A percentile compares a stretch with the other conserved stretches of the same genome.
Evolutionary conservation across 2,797 vertebrate genomes (phyloP).

Genomic region (Syngnathus acus): DNA sequence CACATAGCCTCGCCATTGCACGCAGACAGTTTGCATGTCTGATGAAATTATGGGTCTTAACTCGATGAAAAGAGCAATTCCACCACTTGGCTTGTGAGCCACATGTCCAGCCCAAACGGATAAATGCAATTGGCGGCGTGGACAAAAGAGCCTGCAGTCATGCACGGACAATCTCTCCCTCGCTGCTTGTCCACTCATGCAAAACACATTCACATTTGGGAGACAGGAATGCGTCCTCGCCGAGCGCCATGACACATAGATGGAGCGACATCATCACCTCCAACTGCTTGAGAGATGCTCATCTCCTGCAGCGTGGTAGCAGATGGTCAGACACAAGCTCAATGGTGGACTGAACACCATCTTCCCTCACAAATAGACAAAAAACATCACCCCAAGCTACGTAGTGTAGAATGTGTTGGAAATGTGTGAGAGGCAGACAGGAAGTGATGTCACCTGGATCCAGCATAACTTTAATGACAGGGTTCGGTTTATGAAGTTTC

Average conservation of each 20-base stretch:
- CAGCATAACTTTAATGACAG: neutral
- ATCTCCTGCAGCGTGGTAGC: slow-evolving; percentile 47
- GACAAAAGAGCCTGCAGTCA: neutral
- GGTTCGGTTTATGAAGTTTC: neutral
- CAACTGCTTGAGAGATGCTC: slow-evolving; percentile 8
- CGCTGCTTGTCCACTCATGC: slow-evolving; percentile 1
- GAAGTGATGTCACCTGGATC: neutral
- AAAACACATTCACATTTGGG: neutral
- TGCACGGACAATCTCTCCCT: neutral
- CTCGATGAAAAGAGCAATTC: neutral
- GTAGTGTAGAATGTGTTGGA: neutral
- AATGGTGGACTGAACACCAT: slow-evolving; percentile 14
- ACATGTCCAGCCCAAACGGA: neutral
- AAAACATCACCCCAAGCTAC: neutral
- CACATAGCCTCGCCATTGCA: neutral
- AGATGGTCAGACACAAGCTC: slow-evolving; percentile 51
- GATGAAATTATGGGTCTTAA: neutral
- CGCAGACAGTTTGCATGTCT: neutral
- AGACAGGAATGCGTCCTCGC: neutral
- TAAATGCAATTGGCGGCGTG: neutral
- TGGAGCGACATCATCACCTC: neutral
- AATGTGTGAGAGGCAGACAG: neutral
- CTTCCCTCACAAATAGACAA: neutral
- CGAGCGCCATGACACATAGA: neutral
- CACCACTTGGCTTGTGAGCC: neutral